Percentiles rank a stretch among this genome's conserved stretches.
Conservation (phyloP, 1,140 invertebrate genomes). For the Caenorhabditis remanei region DNA sequence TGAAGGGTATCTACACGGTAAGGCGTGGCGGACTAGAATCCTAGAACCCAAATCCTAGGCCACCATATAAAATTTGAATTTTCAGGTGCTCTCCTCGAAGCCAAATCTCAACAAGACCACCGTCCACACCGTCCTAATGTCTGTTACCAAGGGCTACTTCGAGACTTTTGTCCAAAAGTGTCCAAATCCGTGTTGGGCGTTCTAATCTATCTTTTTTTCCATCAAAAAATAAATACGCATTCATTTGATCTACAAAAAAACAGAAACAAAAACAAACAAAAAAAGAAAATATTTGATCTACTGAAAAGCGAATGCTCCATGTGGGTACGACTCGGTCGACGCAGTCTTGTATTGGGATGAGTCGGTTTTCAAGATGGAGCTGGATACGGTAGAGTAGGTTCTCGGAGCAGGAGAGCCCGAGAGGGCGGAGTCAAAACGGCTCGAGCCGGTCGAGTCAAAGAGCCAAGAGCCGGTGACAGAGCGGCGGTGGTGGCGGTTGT, state of each 20-base stretch:
- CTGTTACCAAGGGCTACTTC: conserved; percentile 57
- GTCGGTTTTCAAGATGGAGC: conserved; percentile 23
- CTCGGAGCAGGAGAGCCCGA: too few relatives aligned
- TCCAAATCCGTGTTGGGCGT: conserved; percentile 65
- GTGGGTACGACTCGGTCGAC: not conserved
- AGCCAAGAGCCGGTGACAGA: not conserved
- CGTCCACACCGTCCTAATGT: conserved; percentile 64
- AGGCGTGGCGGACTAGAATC: not conserved
- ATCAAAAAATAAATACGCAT: not conserved
- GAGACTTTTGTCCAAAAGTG: conserved; percentile 62
- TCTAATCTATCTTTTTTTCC: not conserved
- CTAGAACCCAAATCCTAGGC: not conserved
- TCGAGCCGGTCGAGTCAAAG: conserved; percentile 22
- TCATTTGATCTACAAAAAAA: not conserved
- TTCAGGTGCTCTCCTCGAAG: conserved; percentile 62
- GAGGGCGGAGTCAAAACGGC: not conserved
- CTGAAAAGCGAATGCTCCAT: conserved; percentile 24
- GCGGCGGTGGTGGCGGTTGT: not conserved
- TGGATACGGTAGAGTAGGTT: not conserved
- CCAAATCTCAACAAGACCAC: conserved; percentile 64
- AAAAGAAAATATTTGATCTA: not conserved
- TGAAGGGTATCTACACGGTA: conserved; percentile 55
- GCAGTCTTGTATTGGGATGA: conserved; percentile 27
- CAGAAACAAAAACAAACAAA: not conserved
- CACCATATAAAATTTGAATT: not conserved